These are phyloP conservation scores for Polydrusus cervinus DNA, from an alignment of 2,888 invertebrate genomes.

Conservation along the genomic window DNA sequence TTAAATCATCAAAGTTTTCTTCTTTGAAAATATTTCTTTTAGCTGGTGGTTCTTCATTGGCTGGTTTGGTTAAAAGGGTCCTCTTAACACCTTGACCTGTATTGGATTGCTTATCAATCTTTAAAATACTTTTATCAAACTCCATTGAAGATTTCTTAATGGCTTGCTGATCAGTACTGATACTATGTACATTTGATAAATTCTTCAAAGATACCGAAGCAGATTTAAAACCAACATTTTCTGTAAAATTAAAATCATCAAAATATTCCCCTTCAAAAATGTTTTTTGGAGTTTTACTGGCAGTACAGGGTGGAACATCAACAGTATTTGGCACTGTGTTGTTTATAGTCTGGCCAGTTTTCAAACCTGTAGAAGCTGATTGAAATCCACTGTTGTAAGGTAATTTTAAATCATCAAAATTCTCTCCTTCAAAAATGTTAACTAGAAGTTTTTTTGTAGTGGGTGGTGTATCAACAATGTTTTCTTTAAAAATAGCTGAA, in stretches of 20 bases:
- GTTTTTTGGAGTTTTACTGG: conserved; percentile 5
- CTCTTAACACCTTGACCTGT: background rate
- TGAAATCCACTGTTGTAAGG: background rate
- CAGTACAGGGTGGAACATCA: no score
- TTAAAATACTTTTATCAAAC: background rate
- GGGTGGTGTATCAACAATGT: no score
- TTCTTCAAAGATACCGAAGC: conserved; percentile 16
- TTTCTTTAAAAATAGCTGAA: no score
- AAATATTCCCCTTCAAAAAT: conserved; percentile 47
- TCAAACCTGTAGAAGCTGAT: conserved; percentile 1
- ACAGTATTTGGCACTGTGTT: no score
- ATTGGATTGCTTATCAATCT: background rate
- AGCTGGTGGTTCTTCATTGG: background rate
- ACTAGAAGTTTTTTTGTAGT: background rate
- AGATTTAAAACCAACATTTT: conserved; percentile 33
- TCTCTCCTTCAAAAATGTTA: conserved; percentile 44
- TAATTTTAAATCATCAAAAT: conserved; percentile 32
- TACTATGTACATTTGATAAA: background rate
- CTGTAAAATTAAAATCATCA: conserved; percentile 29
- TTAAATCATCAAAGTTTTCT: conserved; percentile 49
- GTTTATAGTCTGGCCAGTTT: background rate
- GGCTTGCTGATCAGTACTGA: background rate
- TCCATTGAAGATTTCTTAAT: background rate
- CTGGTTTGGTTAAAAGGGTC: background rate
- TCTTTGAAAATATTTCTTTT: conserved; percentile 41